Base-by-base conservation (phyloP, 2,113 vertebrate genomes). In the Sinocyclocheilus rhinocerous region DNA sequence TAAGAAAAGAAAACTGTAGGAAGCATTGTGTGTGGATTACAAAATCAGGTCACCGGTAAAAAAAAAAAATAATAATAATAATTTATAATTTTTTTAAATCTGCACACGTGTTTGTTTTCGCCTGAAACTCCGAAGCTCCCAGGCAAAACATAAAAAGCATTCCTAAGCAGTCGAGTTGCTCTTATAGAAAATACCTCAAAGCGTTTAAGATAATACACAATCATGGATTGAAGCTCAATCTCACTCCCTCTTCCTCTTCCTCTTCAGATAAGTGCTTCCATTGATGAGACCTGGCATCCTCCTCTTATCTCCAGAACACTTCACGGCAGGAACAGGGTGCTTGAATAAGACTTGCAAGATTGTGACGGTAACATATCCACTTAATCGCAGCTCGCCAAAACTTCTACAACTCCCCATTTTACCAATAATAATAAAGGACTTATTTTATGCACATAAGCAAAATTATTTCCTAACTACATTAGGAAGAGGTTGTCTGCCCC, bases 21-120 rank as follows among this genome's bases (percentile, higher is more conserved):
- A 59, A 88, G 91, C 86, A 95, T 95, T 95, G 94, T 95, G 92
- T 95, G 94, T 94, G 94, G 95, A 95, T 95, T 94, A 94, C 92
- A 92, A 93, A 95, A 95, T 94, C 94, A 93, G 92, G 94, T 95
- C 95, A 95, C 93, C 92, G 91, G 90, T 94, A 89, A 59, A 94
- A 94, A 75, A 39, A 6, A 39, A 39, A 39, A 39, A 39, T 7
- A 42, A 42, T 42, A 36, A 36, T 36, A 94, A 94, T 93, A 90
- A 92, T 94, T 45, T 42, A 2, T 92, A 89, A 93, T 92, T 76
- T 94, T 94, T 94, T 94, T 93, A 93, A 93, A 95, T 95, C 93
- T 91, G 86, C 90, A 92, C 93, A 93, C 92, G 92, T 94, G 93
- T 95, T 95, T 95, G 94, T 95, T 94, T 95, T 93, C 87, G 84